Percentiles rank a stretch among this genome's conserved stretches.
Evolutionary conservation across 2,113 vertebrate genomes (phyloP).

Genomic region (Bungarus multicinctus): DNA sequence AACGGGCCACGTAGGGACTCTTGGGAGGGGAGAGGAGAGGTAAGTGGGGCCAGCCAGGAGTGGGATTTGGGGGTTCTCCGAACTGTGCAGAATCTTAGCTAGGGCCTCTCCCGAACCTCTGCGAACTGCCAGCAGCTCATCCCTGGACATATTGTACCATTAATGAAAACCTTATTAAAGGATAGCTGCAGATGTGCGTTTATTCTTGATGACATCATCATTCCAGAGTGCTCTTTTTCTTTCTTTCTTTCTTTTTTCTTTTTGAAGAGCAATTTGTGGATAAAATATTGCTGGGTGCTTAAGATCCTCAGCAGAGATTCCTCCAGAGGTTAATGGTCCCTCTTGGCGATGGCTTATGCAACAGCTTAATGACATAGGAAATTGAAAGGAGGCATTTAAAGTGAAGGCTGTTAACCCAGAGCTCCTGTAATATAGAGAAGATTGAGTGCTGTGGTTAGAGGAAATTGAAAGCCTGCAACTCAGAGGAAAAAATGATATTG

Average conservation of each 20-base stretch:
- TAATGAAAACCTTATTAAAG: constrained; percentile 45
- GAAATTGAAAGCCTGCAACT: rapidly evolving
- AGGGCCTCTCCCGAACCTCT: no score
- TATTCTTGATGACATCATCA: constrained; percentile 37
- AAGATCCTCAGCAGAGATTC: constrained; percentile 35
- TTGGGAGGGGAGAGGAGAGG: no score
- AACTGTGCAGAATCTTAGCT: no score
- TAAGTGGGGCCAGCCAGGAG: no score
- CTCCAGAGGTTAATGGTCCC: constrained; percentile 47
- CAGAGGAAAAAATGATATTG: neutral
- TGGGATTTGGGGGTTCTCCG: no score
- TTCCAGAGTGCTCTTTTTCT: constrained; percentile 14
- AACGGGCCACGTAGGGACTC: no score
- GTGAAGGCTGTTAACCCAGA: neutral
- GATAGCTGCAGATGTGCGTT: constrained; percentile 23
- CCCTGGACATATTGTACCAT: constrained; percentile 24
- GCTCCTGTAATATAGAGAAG: neutral
- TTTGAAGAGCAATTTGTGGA: constrained; percentile 23
- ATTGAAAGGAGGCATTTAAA: constrained; percentile 18
- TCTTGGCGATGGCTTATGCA: constrained; percentile 31
- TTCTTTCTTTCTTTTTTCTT: neutral
- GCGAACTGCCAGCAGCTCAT: no score
- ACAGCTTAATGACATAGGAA: neutral
- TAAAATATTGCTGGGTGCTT: constrained; percentile 8
- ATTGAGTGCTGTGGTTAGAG: neutral